phyloP scores from a whole-genome alignment of 2,797 vertebrate genomes.

The Gallirallus australis region DNA sequence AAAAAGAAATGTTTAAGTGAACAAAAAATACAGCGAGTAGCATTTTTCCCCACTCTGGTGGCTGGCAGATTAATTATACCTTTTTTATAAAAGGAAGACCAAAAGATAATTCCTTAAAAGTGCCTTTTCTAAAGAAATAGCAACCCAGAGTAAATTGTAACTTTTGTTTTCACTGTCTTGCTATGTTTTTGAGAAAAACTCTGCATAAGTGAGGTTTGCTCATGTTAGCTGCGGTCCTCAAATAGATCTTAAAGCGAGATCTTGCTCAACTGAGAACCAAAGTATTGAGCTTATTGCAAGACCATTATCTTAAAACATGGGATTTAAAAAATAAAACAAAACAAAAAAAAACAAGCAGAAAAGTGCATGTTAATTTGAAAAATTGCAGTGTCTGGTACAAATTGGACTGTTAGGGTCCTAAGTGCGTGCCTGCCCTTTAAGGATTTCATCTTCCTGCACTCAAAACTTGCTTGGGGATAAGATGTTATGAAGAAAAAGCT shows the following conservation, averaged over 20 bases:
- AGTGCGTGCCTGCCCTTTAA: background rate
- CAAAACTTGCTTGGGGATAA: background rate
- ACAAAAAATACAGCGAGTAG: background rate
- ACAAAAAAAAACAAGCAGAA: background rate
- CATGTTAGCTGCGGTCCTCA: background rate
- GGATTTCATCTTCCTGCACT: background rate
- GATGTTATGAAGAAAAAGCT: background rate
- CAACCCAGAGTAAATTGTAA: background rate
- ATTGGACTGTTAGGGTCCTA: background rate
- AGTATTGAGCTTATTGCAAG: background rate
- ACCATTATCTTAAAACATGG: background rate
- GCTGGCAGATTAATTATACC: slow-evolving; percentile 42
- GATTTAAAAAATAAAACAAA: background rate
- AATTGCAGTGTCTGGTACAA: background rate
- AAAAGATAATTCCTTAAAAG: background rate
- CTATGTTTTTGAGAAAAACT: background rate
- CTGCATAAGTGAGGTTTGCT: background rate
- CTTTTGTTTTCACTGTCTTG: background rate
- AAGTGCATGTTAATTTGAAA: background rate
- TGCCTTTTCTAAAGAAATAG: background rate
- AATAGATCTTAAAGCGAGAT: background rate
- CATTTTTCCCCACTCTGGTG: background rate
- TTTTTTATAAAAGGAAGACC: background rate
- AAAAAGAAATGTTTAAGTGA: background rate
- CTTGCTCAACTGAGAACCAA: background rate